Evolutionary conservation across 1,140 invertebrate species (phyloP), one percentile per base, ranked within the genome.

Genomic region (Whitmania pigra): DNA sequence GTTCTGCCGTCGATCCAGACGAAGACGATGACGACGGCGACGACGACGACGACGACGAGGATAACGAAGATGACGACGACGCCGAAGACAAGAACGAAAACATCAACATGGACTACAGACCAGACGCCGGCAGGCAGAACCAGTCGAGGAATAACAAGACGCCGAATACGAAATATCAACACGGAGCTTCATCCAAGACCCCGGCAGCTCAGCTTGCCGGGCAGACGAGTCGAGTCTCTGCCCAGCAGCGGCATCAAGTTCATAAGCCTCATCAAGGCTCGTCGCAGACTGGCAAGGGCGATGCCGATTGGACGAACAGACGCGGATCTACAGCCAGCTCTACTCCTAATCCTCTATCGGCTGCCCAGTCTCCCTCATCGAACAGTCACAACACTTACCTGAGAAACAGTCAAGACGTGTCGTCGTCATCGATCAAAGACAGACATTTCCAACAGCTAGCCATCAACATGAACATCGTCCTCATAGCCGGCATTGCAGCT

Each of bases 381-480:
- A 63, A 22, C 22, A n/a, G 57, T 20, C 57, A 63, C 57, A 63
- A 63, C 29, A 63, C 57, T 17, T 63, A 63, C 57, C 11, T 31
- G 29, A 63, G 22, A 31, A 63, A 63, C 57, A 63, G 57, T 20
- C 57, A 63, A 31, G 57, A 31, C 57, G 57, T 25, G 11, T 63
- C 29, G 9, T 63, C 57, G 5, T 63, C 57, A 22, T 63, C 43
- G 2, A 49, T 49, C 43, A 49, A 49, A 11, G 43, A 49, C 43
- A 49, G 43, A 63, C 57, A 31, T 22, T 63, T 31, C 57, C 22
- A 63, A 63, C 57, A 63, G 29, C 22, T 31, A 31, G 57, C 57
- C 57, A 63, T 63, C 57, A 63, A 63, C 57, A 63, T 63, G 57
- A 63, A 63, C 57, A 63, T 63, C 57, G 29, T 63, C 22, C 57